Conservation (phyloP, 2,888 invertebrate species). For the Lasioglossum calceatum region DNA sequence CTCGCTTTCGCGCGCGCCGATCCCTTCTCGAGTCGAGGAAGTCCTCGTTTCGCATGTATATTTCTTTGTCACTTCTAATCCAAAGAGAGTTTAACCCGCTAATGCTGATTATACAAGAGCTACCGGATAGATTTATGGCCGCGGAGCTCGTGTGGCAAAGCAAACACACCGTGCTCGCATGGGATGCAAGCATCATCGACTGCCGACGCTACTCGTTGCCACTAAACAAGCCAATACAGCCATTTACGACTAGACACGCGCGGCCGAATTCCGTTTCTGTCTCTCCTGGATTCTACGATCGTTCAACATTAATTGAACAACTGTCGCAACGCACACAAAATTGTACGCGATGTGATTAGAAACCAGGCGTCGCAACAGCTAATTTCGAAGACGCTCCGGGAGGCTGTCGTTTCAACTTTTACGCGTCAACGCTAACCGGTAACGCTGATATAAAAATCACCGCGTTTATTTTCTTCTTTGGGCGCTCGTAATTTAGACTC, state of each 20-base stretch:
- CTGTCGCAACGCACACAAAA: background rate
- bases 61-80: background rate
- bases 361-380: no score
- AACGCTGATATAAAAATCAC: no score
- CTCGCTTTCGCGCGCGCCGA: constrained; percentile 18
- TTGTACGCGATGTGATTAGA: background rate
- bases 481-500: background rate
- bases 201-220: background rate
- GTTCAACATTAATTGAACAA: background rate
- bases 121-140: constrained; percentile 13
- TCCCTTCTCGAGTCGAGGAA: background rate
- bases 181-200: constrained; percentile 18
- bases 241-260: background rate
- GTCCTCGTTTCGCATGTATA: background rate
- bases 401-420: no score
- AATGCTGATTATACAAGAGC: background rate
- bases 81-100: constrained; percentile 9
- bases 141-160: constrained; percentile 5
- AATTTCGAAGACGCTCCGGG: background rate
- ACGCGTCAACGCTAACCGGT: no score
- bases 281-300: background rate
- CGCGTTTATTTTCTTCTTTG: no score
- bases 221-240: background rate
- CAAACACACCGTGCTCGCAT: constrained; percentile 9
- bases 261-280: background rate